These are phyloP conservation scores for Isaurus tuberculatus DNA, from an alignment of 92 coral and sea anemone species.

Conservation along the genomic window DNA sequence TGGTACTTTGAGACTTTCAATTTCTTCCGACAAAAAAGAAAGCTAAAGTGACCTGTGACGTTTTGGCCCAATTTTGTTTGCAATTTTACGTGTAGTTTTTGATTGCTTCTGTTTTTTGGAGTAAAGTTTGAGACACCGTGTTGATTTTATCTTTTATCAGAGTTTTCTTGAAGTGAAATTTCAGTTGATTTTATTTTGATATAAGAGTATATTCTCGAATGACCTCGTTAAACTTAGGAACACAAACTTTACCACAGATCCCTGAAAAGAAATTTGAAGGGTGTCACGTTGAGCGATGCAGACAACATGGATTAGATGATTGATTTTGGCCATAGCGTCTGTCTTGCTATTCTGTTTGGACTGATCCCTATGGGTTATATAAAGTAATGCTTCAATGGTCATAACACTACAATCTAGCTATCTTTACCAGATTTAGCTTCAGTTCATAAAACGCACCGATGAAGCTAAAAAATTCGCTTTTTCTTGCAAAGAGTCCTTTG, in stretches of 20 bases:
- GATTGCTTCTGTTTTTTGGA: constrained; percentile 13
- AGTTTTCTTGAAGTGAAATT: neutral
- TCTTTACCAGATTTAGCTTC: neutral
- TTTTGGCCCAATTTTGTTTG: constrained; percentile 20
- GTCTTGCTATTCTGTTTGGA: neutral
- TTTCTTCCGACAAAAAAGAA: neutral
- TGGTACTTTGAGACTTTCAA: neutral
- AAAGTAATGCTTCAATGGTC: neutral
- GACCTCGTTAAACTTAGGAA: constrained; percentile 2
- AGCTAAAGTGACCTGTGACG: neutral
- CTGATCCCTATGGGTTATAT: neutral
- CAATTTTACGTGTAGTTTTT: neutral
- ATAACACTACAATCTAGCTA: neutral
- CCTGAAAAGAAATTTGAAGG: constrained; percentile 13
- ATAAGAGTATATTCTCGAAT: neutral
- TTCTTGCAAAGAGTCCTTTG: neutral
- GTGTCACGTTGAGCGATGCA: constrained; percentile 19
- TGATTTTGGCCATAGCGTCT: constrained; percentile 12
- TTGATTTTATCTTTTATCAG: neutral
- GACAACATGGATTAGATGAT: constrained; percentile 17
- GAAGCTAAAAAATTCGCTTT: neutral
- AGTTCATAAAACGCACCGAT: no score
- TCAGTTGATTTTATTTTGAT: neutral
- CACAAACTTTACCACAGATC: constrained; percentile 9
- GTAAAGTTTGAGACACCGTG: neutral